phyloP scores from a whole-genome alignment of 2,888 invertebrate genomes.

The Iselma pallidipennis region DNA sequence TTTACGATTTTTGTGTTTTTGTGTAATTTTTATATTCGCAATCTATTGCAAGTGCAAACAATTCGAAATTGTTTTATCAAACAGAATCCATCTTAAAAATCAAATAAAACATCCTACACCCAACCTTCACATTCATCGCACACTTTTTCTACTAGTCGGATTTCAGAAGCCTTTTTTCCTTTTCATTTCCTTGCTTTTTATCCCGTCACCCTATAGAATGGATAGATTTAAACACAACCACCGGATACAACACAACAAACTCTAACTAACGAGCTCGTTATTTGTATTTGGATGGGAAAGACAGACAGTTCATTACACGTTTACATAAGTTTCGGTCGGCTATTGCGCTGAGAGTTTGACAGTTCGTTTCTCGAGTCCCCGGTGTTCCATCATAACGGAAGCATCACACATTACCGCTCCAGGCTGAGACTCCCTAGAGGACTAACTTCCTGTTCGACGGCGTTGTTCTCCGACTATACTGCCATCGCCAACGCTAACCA shows the following conservation, averaged over 20 bases:
- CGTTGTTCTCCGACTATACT: background rate
- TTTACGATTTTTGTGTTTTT: too few relatives aligned
- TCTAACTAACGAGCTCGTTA: conserved; percentile 21
- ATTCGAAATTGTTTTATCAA: background rate
- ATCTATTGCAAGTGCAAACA: background rate
- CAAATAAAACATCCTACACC: background rate
- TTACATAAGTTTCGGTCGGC: conserved; percentile 17
- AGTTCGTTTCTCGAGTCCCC: conserved; percentile 27
- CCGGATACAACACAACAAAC: conserved; percentile 18
- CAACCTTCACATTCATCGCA: background rate
- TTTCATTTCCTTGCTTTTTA: background rate
- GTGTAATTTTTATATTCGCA: too few relatives aligned
- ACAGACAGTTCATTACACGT: conserved; percentile 24
- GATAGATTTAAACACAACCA: conserved; percentile 10
- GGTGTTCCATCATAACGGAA: conserved; percentile 31
- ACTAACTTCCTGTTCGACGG: conserved; percentile 24
- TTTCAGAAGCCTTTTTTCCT: background rate
- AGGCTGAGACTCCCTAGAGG: conserved; percentile 27
- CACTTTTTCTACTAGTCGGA: background rate
- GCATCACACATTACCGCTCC: conserved; percentile 32
- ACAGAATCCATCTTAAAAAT: background rate
- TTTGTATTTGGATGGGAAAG: conserved; percentile 8
- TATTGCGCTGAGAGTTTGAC: conserved; percentile 22
- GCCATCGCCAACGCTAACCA: background rate
- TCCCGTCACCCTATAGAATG: background rate